These are phyloP conservation scores for Pseudanteris insignis DNA, from an alignment of 2,888 invertebrate species.

Conservation along the genomic window DNA sequence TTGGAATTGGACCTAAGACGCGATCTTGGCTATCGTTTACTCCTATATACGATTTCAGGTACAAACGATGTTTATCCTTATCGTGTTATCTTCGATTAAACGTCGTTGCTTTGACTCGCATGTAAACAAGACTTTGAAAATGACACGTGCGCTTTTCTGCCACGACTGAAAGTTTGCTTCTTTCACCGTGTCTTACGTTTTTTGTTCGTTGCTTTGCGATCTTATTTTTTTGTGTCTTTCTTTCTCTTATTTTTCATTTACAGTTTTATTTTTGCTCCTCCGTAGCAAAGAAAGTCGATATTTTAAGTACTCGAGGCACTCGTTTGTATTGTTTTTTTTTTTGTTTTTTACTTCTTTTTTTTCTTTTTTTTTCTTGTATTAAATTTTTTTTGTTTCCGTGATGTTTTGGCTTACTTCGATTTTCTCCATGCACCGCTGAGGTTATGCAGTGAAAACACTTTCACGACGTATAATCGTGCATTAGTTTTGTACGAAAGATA, in stretches of 20 bases:
- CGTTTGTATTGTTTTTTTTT: too few species aligned
- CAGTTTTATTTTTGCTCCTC: slow-evolving; percentile 11
- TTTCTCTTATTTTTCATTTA: too few species aligned
- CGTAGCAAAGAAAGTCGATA: slow-evolving; percentile 40
- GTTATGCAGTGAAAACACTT: slow-evolving; percentile 46
- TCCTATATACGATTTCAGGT: slow-evolving; percentile 30
- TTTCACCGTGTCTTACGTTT: slow-evolving; percentile 1
- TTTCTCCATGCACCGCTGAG: slow-evolving; percentile 46
- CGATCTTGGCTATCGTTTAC: slow-evolving; percentile 33
- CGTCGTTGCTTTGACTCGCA: slow-evolving; percentile 13
- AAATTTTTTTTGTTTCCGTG: slow-evolving; percentile 46
- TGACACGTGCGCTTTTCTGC: slow-evolving; percentile 19
- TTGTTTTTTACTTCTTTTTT: too few species aligned
- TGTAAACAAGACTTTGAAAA: slow-evolving; percentile 27
- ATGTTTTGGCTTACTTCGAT: slow-evolving; percentile 46
- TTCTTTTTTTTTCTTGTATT: slow-evolving; percentile 42
- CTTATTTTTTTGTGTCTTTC: too few species aligned
- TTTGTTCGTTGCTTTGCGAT: too few species aligned
- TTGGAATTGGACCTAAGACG: slow-evolving; percentile 31
- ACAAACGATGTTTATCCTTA: slow-evolving; percentile 39
- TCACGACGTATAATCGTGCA: slow-evolving; percentile 45
- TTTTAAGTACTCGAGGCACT: slow-evolving; percentile 45
- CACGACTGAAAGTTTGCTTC: slow-evolving; percentile 8
- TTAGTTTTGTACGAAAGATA: slow-evolving; percentile 31
- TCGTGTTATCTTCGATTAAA: slow-evolving; percentile 40